Percentiles rank a stretch among this genome's conserved stretches.
phyloP scores from a whole-genome alignment of 2,797 vertebrate species.

The Dermochelys coriacea region DNA sequence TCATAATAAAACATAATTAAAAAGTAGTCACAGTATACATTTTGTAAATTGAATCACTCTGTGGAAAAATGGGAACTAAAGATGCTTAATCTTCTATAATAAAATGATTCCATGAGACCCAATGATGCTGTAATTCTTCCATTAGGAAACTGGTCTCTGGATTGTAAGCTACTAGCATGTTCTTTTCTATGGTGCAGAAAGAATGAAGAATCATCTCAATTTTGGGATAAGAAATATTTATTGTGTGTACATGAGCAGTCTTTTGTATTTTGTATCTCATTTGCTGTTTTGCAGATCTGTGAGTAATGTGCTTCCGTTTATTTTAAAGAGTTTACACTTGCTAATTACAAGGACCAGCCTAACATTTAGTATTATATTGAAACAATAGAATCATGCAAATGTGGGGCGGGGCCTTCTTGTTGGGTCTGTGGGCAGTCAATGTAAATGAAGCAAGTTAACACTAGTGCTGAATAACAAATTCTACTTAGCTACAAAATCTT shows the following conservation, averaged over 20 bases:
- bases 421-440: not conserved
- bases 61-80: constrained; percentile 17
- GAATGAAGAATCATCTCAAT: constrained; percentile 1
- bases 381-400: not conserved
- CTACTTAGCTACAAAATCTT: not conserved
- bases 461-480: not conserved
- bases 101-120: not conserved
- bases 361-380: not conserved
- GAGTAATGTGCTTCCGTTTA: constrained; percentile 19
- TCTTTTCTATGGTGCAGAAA: constrained; percentile 34
- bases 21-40: not conserved
- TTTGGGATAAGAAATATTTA: constrained; percentile 26
- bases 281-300: not conserved
- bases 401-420: not conserved
- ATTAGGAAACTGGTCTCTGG: constrained; percentile 40
- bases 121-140: not conserved
- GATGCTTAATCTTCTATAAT: constrained; percentile 17
- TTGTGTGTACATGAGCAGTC: constrained; percentile 30
- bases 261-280: not conserved
- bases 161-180: not conserved
- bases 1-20: constrained; percentile 35
- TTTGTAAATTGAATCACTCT: constrained; percentile 38
- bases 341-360: not conserved
- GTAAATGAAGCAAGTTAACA: not conserved
- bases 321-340: constrained; percentile 9